Evolutionary conservation across 2,888 invertebrate species (phyloP).

Genomic region (Merodon equestris): DNA sequence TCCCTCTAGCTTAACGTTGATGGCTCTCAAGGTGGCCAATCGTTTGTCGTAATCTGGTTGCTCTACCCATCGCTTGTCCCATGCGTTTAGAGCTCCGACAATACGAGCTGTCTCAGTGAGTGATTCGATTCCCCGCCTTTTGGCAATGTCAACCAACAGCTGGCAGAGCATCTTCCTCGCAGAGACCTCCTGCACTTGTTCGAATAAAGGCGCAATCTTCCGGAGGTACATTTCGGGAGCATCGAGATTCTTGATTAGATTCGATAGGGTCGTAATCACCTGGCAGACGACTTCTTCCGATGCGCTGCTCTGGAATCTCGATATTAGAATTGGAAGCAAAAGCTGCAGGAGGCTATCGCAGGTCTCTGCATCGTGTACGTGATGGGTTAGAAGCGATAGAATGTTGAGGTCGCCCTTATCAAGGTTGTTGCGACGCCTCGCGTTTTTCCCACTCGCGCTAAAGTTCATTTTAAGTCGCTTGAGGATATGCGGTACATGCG

Average conservation of each 20-base stretch:
- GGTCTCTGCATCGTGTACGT: slow-evolving; percentile 84
- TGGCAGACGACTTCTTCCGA: slow-evolving; percentile 86
- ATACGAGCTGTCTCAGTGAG: slow-evolving; percentile 80
- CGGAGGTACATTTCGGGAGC: slow-evolving; percentile 84
- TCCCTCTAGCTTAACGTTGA: slow-evolving; percentile 81
- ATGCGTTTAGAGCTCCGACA: slow-evolving; percentile 89
- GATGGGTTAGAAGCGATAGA: slow-evolving; percentile 87
- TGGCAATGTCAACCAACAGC: slow-evolving; percentile 82
- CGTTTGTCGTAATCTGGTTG: slow-evolving; percentile 94
- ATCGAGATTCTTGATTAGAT: slow-evolving; percentile 85
- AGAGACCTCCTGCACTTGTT: slow-evolving; percentile 83
- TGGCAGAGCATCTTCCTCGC: slow-evolving; percentile 85
- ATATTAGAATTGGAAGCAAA: slow-evolving; percentile 85
- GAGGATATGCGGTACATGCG: slow-evolving; percentile 86
- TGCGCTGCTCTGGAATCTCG: slow-evolving; percentile 82
- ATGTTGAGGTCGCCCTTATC: slow-evolving; percentile 86
- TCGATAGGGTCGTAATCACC: slow-evolving; percentile 85
- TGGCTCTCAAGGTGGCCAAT: slow-evolving; percentile 86
- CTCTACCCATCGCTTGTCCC: slow-evolving; percentile 92
- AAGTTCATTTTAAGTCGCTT: slow-evolving; percentile 85
- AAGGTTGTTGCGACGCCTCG: slow-evolving; percentile 79
- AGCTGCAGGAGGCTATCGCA: slow-evolving; percentile 86
- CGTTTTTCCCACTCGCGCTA: slow-evolving; percentile 72
- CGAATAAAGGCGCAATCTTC: slow-evolving; percentile 86
- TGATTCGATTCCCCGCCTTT: slow-evolving; percentile 74